Conservation (phyloP, 2,888 invertebrate species). For the Nephrotoma guestfalica region DNA sequence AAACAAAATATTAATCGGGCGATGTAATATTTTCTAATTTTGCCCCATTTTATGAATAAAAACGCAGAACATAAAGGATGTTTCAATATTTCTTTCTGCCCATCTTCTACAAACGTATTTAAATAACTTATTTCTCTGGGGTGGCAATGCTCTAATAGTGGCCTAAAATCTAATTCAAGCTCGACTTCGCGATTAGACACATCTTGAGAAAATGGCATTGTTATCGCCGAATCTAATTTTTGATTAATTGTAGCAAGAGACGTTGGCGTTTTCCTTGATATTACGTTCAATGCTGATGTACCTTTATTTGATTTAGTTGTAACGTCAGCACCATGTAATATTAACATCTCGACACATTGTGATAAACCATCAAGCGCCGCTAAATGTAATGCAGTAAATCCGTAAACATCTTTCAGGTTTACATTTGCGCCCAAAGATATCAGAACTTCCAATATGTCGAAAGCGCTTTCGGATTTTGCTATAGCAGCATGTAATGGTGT, state of each 20-base stretch:
- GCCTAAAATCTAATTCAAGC: slow-evolving; percentile 66
- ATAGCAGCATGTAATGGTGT: slow-evolving; percentile 74
- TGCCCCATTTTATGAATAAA: slow-evolving; percentile 78
- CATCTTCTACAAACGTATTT: slow-evolving; percentile 76
- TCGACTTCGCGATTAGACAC: slow-evolving; percentile 67
- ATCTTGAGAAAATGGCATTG: slow-evolving; percentile 61
- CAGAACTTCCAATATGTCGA: slow-evolving; percentile 63
- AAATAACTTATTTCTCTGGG: slow-evolving; percentile 74
- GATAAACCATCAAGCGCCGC: slow-evolving; percentile 75
- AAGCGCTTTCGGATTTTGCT: slow-evolving; percentile 66
- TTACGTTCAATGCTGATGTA: slow-evolving; percentile 70
- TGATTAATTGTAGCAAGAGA: slow-evolving; percentile 70
- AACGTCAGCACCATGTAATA: slow-evolving; percentile 77
- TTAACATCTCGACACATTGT: slow-evolving; percentile 69
- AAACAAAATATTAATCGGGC: slow-evolving; percentile 64
- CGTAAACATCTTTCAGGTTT: slow-evolving; percentile 71
- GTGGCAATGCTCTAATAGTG: slow-evolving; percentile 66
- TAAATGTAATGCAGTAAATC: slow-evolving; percentile 71
- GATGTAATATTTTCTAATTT: slow-evolving; percentile 76
- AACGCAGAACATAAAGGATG: slow-evolving; percentile 82
- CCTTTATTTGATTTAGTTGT: slow-evolving; percentile 78
- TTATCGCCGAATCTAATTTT: slow-evolving; percentile 67
- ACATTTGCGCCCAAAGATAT: slow-evolving; percentile 70
- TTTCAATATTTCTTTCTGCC: slow-evolving; percentile 71
- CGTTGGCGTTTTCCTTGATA: slow-evolving; percentile 73